Conservation (phyloP, 2,888 invertebrate species). For the Drosophila greeni region DNA sequence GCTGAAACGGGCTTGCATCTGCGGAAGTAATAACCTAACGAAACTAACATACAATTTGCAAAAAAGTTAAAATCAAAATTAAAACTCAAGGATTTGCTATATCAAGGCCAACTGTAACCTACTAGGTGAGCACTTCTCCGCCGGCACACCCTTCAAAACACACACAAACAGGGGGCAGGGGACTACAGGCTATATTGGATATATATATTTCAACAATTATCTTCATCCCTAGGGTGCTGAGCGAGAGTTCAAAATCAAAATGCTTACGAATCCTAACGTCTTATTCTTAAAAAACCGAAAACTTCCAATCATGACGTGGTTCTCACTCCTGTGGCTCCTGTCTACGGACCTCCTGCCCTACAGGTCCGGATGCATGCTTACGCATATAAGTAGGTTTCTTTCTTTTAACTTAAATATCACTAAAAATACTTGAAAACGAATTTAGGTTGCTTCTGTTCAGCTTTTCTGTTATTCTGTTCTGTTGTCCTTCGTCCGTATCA, state of each 20-base stretch:
- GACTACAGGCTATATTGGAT: slow-evolving; percentile 25
- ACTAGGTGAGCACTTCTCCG: slow-evolving; percentile 37
- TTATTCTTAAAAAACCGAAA: slow-evolving; percentile 11
- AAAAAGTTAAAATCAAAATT: slow-evolving; percentile 13
- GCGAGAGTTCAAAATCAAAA: slow-evolving; percentile 11
- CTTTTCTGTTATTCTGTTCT: slow-evolving; percentile 12
- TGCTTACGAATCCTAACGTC: slow-evolving; percentile 8
- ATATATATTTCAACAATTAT: slow-evolving; percentile 25
- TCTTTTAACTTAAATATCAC: slow-evolving; percentile 41
- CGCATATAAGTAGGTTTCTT: slow-evolving; percentile 21
- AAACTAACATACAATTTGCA: slow-evolving; percentile 30
- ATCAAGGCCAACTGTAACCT: slow-evolving; percentile 59
- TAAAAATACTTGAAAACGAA: slow-evolving; percentile 62
- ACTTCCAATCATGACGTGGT: slow-evolving; percentile 2
- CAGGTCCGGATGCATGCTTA: slow-evolving; percentile 6
- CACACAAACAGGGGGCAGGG: slow-evolving; percentile 18
- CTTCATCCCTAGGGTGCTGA: slow-evolving; percentile 12
- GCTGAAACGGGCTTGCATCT: slow-evolving; percentile 14
- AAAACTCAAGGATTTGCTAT: slow-evolving; percentile 59
- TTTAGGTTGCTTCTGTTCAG: slow-evolving; percentile 19
- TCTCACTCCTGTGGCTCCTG: slow-evolving; percentile 2
- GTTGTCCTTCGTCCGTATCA: slow-evolving; percentile 7
- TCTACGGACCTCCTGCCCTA: slow-evolving; percentile 1
- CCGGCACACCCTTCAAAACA: slow-evolving; percentile 16
- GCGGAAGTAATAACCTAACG: slow-evolving; percentile 26